A percentile compares a stretch with the other conserved stretches of the same genome.
These are phyloP conservation scores for Hemistola chrysoprasaria DNA, from an alignment of 2,888 invertebrate species.

Conservation along the genomic window DNA sequence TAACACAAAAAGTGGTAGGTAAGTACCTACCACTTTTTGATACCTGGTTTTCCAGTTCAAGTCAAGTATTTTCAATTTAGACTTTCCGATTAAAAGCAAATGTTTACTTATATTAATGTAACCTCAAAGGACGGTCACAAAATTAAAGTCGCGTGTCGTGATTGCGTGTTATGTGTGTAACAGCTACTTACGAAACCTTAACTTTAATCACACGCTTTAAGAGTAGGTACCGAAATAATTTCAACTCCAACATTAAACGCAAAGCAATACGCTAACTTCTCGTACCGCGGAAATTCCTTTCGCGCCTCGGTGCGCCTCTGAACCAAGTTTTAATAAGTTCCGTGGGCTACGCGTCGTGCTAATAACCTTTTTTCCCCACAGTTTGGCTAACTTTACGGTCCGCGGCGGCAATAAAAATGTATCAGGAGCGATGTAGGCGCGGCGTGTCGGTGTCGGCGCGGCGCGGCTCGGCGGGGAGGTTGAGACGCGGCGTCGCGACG, in stretches of 20 bases:
- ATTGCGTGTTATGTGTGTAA: constrained; percentile 26
- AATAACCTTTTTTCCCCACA: constrained; percentile 55
- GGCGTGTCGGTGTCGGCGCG: constrained; percentile 14
- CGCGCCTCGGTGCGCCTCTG: constrained; percentile 17
- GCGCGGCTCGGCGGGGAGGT: constrained; percentile 32
- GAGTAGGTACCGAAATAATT: constrained; percentile 14
- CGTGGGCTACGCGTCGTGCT: constrained; percentile 37
- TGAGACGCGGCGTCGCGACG: constrained; percentile 51
- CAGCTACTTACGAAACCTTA: constrained; percentile 17
- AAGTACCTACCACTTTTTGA: no score
- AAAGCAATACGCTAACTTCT: constrained; percentile 18
- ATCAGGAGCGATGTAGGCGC: constrained; percentile 30
- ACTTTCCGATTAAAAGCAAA: constrained; percentile 5
- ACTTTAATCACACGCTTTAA: constrained; percentile 15
- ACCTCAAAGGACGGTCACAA: constrained; percentile 18
- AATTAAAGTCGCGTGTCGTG: constrained; percentile 20
- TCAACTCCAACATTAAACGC: constrained; percentile 9
- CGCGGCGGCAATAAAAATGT: constrained; percentile 65
- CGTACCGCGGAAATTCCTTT: constrained; percentile 17
- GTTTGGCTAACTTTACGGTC: constrained; percentile 52
- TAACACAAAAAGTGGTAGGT: no score
- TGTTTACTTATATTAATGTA: constrained; percentile 1
- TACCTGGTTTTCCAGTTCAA: no score
- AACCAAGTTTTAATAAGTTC: constrained; percentile 56
- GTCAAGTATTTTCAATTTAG: no score